Evolutionary conservation across 2,797 vertebrate species (phyloP), one percentile per base, ranked within the genome.

Genomic region (Pseudopleuronectes americanus): DNA sequence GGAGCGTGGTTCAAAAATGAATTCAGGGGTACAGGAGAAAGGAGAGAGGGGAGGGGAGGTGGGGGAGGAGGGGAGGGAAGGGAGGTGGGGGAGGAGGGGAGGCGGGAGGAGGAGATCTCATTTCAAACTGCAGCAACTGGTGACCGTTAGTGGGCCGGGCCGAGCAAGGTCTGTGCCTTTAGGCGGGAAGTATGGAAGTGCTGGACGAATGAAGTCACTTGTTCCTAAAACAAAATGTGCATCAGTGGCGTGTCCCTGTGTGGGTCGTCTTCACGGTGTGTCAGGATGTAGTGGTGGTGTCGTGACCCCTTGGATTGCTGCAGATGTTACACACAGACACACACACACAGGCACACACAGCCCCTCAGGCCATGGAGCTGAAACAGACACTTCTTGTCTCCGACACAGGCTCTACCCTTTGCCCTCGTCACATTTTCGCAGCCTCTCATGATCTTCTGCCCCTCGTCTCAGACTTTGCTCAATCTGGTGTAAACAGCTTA

Each of bases 71-170:
- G 63, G 58, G 49, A 58, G 55, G 78, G 76, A 69, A 66, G 71
- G 71, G 47, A 24, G 24, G 24, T 2, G 24, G 24, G 24, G 24
- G 3, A 52, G 64, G 53, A 57, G 68, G 63, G 58, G 49, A 58
- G 55, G 78, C 70, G 77, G 80, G 86, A n/a, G n/a, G 48, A 77
- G 87, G 88, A 56, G 83, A 71, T 73, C 79, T 57, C 0, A 64
- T 83, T 91, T 90, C 56, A 90, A 90, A 89, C 69, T 71, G 74
- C 74, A 77, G 72, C 67, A 74, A 48, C 71, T 60, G 53, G 74
- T 76, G 76, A 88, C 82, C 61, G 64, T 90, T 90, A 77, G 73
- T 26, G 57, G 36, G 41, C 38, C 3, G 22, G 48, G 61, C 67
- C 64, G 55, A 62, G 58, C 6, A 4, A 71, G 49, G 36, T 57